Conservation (phyloP, 2,113 vertebrate genomes). For the Prunella fulvescens region DNA sequence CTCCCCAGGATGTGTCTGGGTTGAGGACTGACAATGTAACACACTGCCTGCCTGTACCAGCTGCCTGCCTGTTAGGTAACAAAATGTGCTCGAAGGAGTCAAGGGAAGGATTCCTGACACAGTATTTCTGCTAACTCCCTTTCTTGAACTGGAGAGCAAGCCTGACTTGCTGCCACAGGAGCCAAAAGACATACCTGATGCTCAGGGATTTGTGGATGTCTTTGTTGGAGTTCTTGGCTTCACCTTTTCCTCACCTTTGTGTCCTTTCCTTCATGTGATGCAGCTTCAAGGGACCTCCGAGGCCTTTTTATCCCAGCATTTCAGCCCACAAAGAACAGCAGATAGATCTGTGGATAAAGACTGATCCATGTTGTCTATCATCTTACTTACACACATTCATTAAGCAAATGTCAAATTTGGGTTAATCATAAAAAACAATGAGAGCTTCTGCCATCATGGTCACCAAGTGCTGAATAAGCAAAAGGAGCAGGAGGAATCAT, state of each 20-base stretch:
- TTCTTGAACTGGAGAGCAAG: neutral
- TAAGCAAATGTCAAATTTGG: neutral
- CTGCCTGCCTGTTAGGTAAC: neutral
- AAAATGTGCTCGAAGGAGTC: neutral
- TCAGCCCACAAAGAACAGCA: neutral
- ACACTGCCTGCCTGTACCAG: neutral
- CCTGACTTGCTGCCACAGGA: neutral
- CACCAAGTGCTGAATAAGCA: neutral
- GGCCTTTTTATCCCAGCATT: neutral
- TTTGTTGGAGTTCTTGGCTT: neutral
- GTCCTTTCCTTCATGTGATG: neutral
- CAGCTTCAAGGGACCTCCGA: neutral
- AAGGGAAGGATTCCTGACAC: neutral
- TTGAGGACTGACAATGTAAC: neutral
- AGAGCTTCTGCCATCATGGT: neutral
- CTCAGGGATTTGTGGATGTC: neutral
- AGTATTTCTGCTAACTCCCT: neutral
- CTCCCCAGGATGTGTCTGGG: neutral
- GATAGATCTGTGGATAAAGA: neutral
- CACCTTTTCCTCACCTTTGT: neutral
- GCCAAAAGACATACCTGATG: neutral
- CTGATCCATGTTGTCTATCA: neutral
- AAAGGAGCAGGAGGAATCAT: neutral
- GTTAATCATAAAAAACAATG: neutral
- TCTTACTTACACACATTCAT: neutral